Conservation (phyloP, 2,888 invertebrate species). For the Penaeus monodon region DNA sequence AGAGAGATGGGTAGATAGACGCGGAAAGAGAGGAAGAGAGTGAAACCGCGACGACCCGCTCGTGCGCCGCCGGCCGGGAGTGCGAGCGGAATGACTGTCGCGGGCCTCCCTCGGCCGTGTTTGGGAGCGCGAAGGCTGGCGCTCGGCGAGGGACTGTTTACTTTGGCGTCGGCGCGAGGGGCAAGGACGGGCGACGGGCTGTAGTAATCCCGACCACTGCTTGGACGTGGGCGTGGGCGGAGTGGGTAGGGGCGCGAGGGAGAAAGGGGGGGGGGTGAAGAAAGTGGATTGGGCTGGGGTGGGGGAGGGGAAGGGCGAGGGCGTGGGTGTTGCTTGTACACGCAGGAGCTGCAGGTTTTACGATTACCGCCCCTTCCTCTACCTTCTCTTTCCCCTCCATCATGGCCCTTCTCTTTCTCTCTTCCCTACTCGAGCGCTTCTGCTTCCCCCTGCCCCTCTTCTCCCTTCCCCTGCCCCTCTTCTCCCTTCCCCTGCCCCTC, state of each 20-base stretch:
- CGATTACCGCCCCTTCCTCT: neutral
- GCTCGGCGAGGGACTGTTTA: no score
- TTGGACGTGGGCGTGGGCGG: neutral
- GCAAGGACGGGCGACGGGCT: neutral
- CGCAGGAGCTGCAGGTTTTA: neutral
- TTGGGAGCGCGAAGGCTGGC: no score
- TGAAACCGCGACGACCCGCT: no score
- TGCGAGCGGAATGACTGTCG: no score
- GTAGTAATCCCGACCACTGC: neutral
- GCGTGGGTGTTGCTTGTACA: constrained; percentile 1
- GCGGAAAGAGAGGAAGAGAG: neutral
- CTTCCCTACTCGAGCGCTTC: neutral
- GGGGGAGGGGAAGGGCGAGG: neutral
- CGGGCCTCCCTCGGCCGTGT: no score
- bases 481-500: neutral
- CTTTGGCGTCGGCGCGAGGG: no score
- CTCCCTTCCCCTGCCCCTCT: neutral
- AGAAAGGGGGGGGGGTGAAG: neutral
- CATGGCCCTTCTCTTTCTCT: neutral
- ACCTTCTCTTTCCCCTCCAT: neutral
- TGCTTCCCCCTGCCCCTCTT: neutral
- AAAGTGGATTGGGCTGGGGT: neutral
- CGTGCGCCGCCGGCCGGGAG: neutral
- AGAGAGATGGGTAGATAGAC: no score
- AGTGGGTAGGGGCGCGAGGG: neutral